Conservation (phyloP, 1,140 invertebrate species). For the Chironomus striatipennis region DNA sequence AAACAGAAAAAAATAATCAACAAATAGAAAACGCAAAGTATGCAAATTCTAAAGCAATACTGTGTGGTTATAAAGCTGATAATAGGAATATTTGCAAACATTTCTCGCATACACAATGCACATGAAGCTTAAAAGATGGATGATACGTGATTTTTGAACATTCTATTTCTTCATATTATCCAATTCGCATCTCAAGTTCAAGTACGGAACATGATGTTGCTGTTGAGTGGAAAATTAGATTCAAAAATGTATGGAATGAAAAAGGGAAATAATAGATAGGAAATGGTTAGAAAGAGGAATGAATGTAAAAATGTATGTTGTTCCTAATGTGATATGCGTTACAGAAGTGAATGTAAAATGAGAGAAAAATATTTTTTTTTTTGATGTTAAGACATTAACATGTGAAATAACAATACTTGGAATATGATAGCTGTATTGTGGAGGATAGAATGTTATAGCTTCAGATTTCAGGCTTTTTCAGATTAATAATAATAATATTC, state of each 20-base stretch:
- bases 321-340: neutral
- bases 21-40: neutral
- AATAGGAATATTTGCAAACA: constrained; percentile 14
- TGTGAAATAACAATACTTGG: too few relatives aligned
- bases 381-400: too few relatives aligned
- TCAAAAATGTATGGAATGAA: neutral
- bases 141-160: neutral
- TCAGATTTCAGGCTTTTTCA: too few relatives aligned
- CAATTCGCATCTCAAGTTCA: neutral
- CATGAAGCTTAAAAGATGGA: neutral
- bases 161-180: constrained; percentile 8
- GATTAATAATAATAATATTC: too few relatives aligned
- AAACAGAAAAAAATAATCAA: neutral
- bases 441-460: too few relatives aligned
- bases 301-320: neutral
- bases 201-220: neutral
- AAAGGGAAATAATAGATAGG: neutral
- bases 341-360: neutral
- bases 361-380: too few relatives aligned
- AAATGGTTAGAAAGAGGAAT: neutral
- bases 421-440: too few relatives aligned
- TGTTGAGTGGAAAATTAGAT: constrained; percentile 12
- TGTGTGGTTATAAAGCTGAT: constrained; percentile 5
- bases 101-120: neutral
- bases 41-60: neutral